Evolutionary conservation across 2,888 invertebrate genomes (phyloP).

Genomic region (Penaeus monodon): DNA sequence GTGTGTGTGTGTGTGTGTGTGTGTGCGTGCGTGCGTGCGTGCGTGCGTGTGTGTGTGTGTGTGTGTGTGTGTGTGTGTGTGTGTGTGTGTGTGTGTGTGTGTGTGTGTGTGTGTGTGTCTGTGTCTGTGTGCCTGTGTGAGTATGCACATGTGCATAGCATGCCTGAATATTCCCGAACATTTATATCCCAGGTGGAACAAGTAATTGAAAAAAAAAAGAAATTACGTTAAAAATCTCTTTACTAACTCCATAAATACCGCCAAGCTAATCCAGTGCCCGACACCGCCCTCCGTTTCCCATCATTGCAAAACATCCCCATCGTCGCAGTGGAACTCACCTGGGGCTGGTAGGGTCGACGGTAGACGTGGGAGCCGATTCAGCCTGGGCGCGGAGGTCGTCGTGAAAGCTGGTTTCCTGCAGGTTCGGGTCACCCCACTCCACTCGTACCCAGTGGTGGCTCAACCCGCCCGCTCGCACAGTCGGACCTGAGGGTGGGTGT

Average conservation of each 20-base stretch:
- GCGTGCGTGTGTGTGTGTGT: not conserved
- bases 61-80: conserved; percentile 20
- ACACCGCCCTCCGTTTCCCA: not conserved
- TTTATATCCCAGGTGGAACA: too few species aligned
- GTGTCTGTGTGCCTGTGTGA: too few species aligned
- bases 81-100: conserved; percentile 19
- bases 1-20: not conserved
- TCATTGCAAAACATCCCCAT: not conserved
- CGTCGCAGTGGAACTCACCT: not conserved
- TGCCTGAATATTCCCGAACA: too few species aligned
- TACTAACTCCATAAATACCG: too few species aligned
- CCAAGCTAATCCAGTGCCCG: too few species aligned
- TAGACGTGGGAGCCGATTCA: conserved; percentile 5
- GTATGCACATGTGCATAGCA: too few species aligned
- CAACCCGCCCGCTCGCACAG: conserved; percentile 7
- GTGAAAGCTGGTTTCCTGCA: not conserved
- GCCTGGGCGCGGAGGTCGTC: conserved; percentile 8
- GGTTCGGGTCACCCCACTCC: conserved; percentile 44
- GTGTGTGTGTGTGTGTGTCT: conserved; percentile 22
- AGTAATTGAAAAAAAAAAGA: too few species aligned
- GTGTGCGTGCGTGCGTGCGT: not conserved
- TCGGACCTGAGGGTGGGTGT: conserved; percentile 16
- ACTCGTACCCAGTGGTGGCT: conserved; percentile 43
- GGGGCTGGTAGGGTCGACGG: not conserved
- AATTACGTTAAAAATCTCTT: too few species aligned